A percentile compares a stretch with the other conserved stretches of the same genome.
phyloP scores from a whole-genome alignment of 1,140 invertebrate genomes.

The Lepidotrigona ventralis region DNA sequence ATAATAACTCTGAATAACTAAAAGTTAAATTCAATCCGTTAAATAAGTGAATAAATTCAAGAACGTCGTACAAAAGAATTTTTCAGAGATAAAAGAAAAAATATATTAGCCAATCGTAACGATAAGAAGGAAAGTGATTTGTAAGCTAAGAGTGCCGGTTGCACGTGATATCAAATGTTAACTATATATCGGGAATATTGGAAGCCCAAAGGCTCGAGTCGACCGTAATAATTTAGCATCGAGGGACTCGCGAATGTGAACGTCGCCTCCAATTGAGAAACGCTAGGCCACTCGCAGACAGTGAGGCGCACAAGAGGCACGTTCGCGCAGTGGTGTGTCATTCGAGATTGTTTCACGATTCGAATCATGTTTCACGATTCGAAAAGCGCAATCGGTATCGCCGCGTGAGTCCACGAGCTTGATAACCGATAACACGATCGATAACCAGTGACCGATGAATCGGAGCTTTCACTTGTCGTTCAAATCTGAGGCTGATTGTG shows the following conservation, averaged over 20 bases:
- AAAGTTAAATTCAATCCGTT: too few species aligned
- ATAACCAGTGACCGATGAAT: neutral
- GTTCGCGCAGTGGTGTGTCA: conserved; percentile 57
- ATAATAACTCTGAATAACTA: too few species aligned
- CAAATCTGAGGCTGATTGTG: neutral
- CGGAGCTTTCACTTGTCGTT: neutral
- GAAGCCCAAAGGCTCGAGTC: neutral
- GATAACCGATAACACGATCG: conserved; percentile 37
- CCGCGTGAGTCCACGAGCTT: neutral
- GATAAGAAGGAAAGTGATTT: neutral
- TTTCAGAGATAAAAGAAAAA: neutral
- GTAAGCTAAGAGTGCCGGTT: neutral
- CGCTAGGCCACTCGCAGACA: conserved; percentile 56
- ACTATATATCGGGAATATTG: neutral
- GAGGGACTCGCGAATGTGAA: neutral
- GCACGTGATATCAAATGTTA: neutral
- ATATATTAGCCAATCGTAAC: neutral
- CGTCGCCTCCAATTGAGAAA: conserved; percentile 41
- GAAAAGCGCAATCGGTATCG: conserved; percentile 47
- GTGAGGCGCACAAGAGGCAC: conserved; percentile 51
- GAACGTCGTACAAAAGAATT: neutral
- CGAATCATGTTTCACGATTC: conserved; percentile 57
- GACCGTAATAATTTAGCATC: neutral
- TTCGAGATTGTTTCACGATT: conserved; percentile 60
- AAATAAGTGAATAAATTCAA: neutral